Conservation (phyloP, 2,888 invertebrate genomes). For the Seira musarum region DNA sequence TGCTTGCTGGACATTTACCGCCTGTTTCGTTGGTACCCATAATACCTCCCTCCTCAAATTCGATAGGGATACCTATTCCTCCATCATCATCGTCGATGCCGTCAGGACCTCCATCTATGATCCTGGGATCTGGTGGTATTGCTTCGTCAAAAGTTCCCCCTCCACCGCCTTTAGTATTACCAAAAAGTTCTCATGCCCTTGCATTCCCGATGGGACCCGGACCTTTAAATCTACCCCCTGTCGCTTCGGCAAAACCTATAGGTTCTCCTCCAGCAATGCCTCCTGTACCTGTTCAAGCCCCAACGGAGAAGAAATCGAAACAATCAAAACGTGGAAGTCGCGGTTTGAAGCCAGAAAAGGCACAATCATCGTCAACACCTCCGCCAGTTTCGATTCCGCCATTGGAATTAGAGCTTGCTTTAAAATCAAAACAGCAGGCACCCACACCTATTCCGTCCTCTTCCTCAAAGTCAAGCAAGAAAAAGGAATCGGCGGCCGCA, state of each 20-base stretch:
- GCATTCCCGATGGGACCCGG: conserved; percentile 69
- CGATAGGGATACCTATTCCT: too few species aligned
- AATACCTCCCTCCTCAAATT: too few species aligned
- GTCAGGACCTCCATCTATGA: too few species aligned
- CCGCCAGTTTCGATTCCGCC: conserved; percentile 14
- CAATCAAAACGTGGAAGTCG: conserved; percentile 71
- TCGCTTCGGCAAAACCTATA: conserved; percentile 56
- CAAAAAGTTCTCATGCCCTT: conserved; percentile 62
- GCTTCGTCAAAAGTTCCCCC: conserved; percentile 72
- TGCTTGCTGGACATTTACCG: too few species aligned
- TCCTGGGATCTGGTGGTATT: conserved; percentile 71
- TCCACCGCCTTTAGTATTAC: conserved; percentile 70
- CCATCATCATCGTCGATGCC: too few species aligned
- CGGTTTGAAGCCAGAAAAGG: conserved; percentile 32
- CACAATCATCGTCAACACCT: conserved; percentile 8
- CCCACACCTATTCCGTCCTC: conserved; percentile 49
- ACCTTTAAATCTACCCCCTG: conserved; percentile 37
- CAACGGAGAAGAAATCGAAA: conserved; percentile 69
- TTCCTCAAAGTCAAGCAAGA: conserved; percentile 31
- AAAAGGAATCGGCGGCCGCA: conserved; percentile 17
- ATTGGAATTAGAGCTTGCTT: conserved; percentile 53
- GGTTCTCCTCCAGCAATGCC: conserved; percentile 56
- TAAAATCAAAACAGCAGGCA: conserved; percentile 54
- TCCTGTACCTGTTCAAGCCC: conserved; percentile 66
- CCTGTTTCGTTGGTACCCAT: too few species aligned